Evolutionary conservation across 1,140 invertebrate species (phyloP), one percentile per base, ranked within the genome.

Genomic region (Solen grandis): DNA sequence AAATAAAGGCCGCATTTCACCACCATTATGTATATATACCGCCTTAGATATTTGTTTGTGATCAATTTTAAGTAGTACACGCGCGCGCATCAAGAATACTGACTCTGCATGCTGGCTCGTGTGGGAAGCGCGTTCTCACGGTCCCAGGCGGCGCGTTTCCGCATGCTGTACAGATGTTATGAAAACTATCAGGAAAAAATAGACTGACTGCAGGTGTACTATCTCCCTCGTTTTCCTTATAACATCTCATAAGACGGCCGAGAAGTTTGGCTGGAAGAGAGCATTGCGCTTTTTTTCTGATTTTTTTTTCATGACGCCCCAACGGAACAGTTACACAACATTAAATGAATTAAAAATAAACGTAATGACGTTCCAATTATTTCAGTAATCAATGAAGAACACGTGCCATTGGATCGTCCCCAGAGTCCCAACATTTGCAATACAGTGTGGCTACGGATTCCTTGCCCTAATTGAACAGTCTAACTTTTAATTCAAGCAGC

Each of bases 151-250:
- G 14, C n/a, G 25, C 29, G 46, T 65, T 69, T n/a, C 55, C 75
- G 65, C 66, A 78, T 78, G 75, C 35, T 57, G 33, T 55, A 57
- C 75, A 78, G 75, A 78, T 78, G 75, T 78, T 60, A 52, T n/a
- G 55, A 73, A 73, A 70, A 65, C 8, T 22, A 41, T 36, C 10
- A 69, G 62, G 38, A 69, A 41, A 31, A n/a, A 22, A 35, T 54
- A 66, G 65, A 52, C 46, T 38, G 65, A 33, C 33, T 35, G 63
- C 75, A 78, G 75, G 75, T 78, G 75, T 69, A 60, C 25, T 78
- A 78, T 78, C 63, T 78, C 63, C 36, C 14, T 22, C 1, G 16
- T 31, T 41, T 54, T 60, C 54, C 29, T 66, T 41, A 66, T 35
- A 66, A 19, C 62, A 41, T 66, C 62, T 41, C 35, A n/a, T 66